A percentile compares a stretch with the other conserved stretches of the same genome.
Evolutionary conservation across 92 coral and sea anemone genomes (phyloP).

Genomic region (Phymanthus crucifer): DNA sequence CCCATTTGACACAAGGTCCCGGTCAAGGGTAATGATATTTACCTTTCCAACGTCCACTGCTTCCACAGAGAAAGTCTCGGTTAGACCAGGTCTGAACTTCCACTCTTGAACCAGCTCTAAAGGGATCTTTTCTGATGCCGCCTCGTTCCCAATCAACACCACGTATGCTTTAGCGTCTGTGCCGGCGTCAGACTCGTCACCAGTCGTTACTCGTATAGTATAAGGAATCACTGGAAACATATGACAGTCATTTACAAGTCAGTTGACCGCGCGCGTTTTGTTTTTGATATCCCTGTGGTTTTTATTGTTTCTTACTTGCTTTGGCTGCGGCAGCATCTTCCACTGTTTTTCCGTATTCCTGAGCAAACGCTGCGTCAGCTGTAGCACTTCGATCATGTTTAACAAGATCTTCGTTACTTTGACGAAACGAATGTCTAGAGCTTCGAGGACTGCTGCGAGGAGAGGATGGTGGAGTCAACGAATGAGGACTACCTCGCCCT

Average conservation of each 20-base stretch:
- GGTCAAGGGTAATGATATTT: no score
- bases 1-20: no score
- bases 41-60: constrained; percentile 90
- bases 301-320: constrained; percentile 20
- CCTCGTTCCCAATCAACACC: constrained; percentile 85
- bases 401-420: constrained; percentile 63
- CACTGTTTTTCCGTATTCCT: constrained; percentile 72
- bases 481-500: constrained; percentile 47
- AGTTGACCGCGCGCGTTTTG: no score
- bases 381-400: constrained; percentile 68
- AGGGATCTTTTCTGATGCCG: constrained; percentile 83
- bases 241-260: background rate
- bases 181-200: constrained; percentile 89
- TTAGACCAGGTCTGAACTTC: constrained; percentile 80
- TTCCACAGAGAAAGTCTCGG: constrained; percentile 91
- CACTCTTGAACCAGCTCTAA: constrained; percentile 74
- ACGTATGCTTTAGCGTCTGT: constrained; percentile 88
- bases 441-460: constrained; percentile 52
- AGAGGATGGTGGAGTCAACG: constrained; percentile 34
- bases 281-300: no score
- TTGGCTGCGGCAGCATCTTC: constrained; percentile 47
- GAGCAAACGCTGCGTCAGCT: constrained; percentile 81
- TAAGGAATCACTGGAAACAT: constrained; percentile 71
- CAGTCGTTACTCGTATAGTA: constrained; percentile 93
- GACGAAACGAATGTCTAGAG: constrained; percentile 54